Evolutionary conservation across 2,113 vertebrate species (phyloP).

Genomic region (Stigmatopora nigra): DNA sequence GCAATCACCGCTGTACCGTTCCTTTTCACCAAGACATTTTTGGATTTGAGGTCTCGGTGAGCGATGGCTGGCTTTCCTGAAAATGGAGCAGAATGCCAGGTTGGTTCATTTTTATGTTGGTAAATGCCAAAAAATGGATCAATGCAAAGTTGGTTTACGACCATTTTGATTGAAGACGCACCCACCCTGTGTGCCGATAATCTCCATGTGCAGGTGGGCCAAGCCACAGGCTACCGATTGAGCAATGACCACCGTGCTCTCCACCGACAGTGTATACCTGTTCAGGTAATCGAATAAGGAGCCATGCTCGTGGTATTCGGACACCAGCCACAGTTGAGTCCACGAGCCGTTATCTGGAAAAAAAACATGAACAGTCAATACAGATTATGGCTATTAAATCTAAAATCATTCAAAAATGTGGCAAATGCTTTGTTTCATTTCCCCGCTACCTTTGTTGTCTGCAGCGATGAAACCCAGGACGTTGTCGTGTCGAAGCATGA

Average conservation of each 20-base stretch:
- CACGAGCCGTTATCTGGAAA: conserved; percentile 88
- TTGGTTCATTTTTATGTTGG: too few species aligned
- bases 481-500: conserved; percentile 94
- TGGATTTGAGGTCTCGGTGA: conserved; percentile 96
- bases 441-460: conserved; percentile 86
- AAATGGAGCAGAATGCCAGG: conserved; percentile 4
- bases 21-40: conserved; percentile 94
- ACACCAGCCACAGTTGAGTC: conserved; percentile 99
- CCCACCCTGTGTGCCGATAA: conserved; percentile 91
- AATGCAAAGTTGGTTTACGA: not conserved
- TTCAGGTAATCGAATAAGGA: conserved; percentile 95
- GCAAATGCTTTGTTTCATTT: not conserved
- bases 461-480: conserved; percentile 97
- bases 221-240: conserved; percentile 88
- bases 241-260: conserved; percentile 79
- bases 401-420: not conserved
- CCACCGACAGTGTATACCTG: conserved; percentile 78
- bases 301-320: conserved; percentile 93
- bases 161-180: not conserved
- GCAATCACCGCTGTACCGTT: conserved; percentile 89
- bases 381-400: not conserved
- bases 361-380: conserved; percentile 8
- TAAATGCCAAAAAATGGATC: too few species aligned
- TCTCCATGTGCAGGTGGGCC: conserved; percentile 98
- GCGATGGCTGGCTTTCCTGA: conserved; percentile 94